Evolutionary conservation across 2,797 vertebrate genomes (phyloP), one percentile per base, ranked within the genome.

Genomic region (Cynodonichthys magdalenae): DNA sequence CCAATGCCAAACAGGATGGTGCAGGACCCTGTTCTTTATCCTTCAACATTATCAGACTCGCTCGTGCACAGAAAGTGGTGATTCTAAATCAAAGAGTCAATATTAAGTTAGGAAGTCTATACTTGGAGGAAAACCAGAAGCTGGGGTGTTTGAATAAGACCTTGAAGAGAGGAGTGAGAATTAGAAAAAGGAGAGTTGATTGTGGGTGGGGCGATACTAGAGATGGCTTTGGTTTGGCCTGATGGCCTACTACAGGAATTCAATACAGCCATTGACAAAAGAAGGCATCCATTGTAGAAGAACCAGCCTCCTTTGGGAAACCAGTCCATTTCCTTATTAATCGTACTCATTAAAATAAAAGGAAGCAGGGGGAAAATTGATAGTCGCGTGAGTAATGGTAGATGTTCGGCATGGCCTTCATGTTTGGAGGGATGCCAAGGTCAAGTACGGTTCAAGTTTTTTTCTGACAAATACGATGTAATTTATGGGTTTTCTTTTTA

Each of bases 261-360:
- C 91, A 87, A 90, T 91, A 90, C 85, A 59, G 53, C 85, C 81
- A 83, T 87, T 88, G 89, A 92, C 90, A 90, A 92, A 88, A 89
- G 85, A 91, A 87, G 75, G 81, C 77, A 71, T 87, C 86, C 80
- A 82, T 90, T 90, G 86, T 89, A 56, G 69, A 71, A 53, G 61
- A 71, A 66, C 58, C 51, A 6, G 65, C 75, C 80, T 86, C 87
- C 83, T 88, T 82, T 79, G 87, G 85, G 85, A 89, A 69, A 71
- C 74, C 29, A 60, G 82, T 90, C 88, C 82, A 89, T 90, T 91
- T 88, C 88, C 90, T 88, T 88, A 90, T 91, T 92, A 89, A 90
- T 90, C 88, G 88, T 83, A 69, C 78, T 85, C 78, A 81, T 85
- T 90, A 86, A 88, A 90, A 88, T 84, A 88, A 86, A 85, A 84